These are phyloP conservation scores for Deilephila porcellus DNA, from an alignment of 2,888 invertebrate species.

Conservation along the genomic window DNA sequence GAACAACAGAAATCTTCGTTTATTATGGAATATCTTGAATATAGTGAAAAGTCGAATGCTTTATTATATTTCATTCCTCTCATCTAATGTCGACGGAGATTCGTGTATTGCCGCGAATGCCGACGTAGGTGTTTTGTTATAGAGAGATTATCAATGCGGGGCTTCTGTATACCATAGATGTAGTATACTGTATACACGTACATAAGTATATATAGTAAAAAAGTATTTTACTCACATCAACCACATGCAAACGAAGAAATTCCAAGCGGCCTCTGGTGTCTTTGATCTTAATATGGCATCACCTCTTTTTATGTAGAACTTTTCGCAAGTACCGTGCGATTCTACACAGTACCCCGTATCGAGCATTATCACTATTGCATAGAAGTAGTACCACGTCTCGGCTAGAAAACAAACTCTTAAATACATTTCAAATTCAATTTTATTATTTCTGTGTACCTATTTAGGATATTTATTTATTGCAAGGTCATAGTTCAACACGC, in stretches of 20 bases:
- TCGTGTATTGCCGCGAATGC: no score
- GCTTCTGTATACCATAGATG: no score
- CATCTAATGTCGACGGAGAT: no score
- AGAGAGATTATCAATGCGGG: no score
- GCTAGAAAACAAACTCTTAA: conserved; percentile 58
- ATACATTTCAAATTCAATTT: conserved; percentile 41
- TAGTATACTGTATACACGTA: not conserved
- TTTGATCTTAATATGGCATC: conserved; percentile 72
- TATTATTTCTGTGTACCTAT: not conserved
- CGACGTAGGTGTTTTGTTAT: no score
- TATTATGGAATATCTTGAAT: no score
- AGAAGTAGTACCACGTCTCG: conserved; percentile 85
- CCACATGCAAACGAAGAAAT: conserved; percentile 85
- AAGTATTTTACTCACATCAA: conserved; percentile 73
- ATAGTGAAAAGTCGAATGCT: no score
- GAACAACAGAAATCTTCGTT: conserved; percentile 31
- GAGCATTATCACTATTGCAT: conserved; percentile 83
- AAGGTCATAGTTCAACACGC: no score
- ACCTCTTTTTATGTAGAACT: conserved; percentile 82
- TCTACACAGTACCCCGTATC: conserved; percentile 85
- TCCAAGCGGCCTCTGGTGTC: conserved; percentile 81
- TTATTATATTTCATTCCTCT: no score
- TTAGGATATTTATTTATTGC: not conserved
- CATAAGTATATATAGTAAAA: not conserved
- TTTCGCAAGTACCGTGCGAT: conserved; percentile 77